A percentile compares a stretch with the other conserved stretches of the same genome.
Evolutionary conservation across 92 coral and sea anemone species (phyloP).

Genomic region (Porites divaricata): DNA sequence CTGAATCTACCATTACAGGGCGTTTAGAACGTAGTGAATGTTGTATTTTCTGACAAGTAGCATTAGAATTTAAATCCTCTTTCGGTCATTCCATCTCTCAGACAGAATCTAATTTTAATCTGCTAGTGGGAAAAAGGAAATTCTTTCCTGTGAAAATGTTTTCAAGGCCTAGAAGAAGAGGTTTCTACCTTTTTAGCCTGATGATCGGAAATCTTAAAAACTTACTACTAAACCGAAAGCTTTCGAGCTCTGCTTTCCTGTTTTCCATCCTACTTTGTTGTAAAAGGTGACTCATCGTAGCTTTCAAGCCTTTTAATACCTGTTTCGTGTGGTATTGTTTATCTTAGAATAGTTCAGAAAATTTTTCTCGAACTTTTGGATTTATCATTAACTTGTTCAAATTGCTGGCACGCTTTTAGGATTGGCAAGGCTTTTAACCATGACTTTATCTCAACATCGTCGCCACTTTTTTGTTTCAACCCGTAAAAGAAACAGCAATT

Average conservation of each 20-base stretch:
- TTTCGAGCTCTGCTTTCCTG: not conserved
- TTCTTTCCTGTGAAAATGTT: not conserved
- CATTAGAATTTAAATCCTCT: not conserved
- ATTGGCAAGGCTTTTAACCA: not conserved
- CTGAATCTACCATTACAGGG: not conserved
- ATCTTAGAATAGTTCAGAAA: not conserved
- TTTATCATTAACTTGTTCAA: not conserved
- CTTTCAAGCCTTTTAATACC: not conserved
- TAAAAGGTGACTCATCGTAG: not conserved
- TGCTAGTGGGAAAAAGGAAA: not conserved
- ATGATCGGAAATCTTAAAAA: not conserved
- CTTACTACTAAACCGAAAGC: not conserved
- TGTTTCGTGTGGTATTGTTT: conserved; percentile 5
- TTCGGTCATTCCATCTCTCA: not conserved
- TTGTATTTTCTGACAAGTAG: not conserved
- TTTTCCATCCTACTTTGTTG: not conserved
- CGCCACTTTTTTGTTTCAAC: not conserved
- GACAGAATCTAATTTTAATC: not conserved
- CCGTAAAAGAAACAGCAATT: not conserved
- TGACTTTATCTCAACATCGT: not conserved
- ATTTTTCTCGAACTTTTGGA: not conserved
- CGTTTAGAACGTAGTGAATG: not conserved
- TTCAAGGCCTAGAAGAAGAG: not conserved
- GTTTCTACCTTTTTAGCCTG: not conserved
- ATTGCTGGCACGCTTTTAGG: not conserved